These are phyloP conservation scores for Ctenomys sociabilis DNA, from an alignment of 2,113 vertebrate species.

Conservation along the genomic window DNA sequence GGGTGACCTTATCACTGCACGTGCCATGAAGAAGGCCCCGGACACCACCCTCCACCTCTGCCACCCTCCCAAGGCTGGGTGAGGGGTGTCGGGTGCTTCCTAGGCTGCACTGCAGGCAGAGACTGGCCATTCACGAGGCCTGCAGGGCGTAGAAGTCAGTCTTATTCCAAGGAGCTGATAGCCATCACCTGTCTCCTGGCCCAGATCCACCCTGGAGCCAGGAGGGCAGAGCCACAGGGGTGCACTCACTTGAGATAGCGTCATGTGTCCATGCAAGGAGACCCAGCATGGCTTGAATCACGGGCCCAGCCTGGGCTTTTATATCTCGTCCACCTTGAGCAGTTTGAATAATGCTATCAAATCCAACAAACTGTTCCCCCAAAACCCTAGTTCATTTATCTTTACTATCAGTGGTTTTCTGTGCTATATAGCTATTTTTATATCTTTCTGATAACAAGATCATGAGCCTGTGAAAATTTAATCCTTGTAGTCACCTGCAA, in stretches of 20 bases:
- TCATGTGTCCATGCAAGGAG: not conserved
- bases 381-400: not conserved
- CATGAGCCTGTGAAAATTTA: too few relatives aligned
- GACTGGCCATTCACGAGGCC: not conserved
- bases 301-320: fast-evolving
- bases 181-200: not conserved
- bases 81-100: not conserved
- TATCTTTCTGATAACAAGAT: not conserved
- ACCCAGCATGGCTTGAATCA: not conserved
- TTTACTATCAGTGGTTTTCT: not conserved
- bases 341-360: not conserved
- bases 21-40: not conserved
- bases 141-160: not conserved
- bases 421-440: too few relatives aligned
- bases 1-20: not conserved
- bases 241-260: fast-evolving
- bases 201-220: fast-evolving
- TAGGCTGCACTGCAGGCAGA: not conserved
- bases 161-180: not conserved
- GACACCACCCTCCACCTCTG: too few relatives aligned
- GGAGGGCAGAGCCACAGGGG: fast-evolving
- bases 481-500: not conserved
- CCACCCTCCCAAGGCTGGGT: not conserved
- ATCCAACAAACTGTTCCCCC: fast-evolving
- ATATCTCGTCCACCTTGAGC: too few relatives aligned